Percentiles rank a stretch among this genome's conserved stretches.
These are phyloP conservation scores for Melierax canorus DNA, from an alignment of 2,113 vertebrate genomes.

Conservation along the genomic window DNA sequence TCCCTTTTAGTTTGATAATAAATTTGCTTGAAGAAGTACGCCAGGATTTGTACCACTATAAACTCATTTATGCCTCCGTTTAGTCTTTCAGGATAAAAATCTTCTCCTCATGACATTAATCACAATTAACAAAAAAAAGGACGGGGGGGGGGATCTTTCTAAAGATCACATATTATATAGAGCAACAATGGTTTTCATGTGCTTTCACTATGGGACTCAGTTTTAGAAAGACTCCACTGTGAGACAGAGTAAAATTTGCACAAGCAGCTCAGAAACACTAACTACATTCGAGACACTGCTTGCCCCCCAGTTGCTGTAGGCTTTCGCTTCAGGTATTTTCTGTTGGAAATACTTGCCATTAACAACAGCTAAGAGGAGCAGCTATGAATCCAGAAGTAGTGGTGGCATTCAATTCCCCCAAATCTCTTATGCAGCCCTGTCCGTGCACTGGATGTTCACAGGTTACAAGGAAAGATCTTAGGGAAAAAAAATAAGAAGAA, in stretches of 20 bases:
- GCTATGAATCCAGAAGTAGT: background rate
- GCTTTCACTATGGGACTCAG: background rate
- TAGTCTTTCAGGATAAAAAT: background rate
- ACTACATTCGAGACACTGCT: background rate
- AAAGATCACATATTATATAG: fast-evolving
- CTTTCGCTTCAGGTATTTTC: background rate
- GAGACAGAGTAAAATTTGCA: background rate
- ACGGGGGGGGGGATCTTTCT: fast-evolving
- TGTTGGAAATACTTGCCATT: background rate
- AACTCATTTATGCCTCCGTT: background rate
- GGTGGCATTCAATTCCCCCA: background rate
- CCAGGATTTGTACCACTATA: background rate
- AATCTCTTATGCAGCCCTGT: background rate
- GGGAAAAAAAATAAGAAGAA: background rate
- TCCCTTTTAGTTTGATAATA: background rate
- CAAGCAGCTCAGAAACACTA: background rate
- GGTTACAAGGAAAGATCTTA: background rate
- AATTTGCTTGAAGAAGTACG: background rate
- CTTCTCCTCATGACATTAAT: background rate
- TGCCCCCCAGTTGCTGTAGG: background rate
- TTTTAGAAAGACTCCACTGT: background rate
- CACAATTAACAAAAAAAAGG: background rate
- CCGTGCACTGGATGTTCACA: background rate
- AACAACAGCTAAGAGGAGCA: background rate
- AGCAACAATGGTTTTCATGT: background rate